Conservation (phyloP, 2,888 invertebrate genomes). For the Callosobruchus maculatus region DNA sequence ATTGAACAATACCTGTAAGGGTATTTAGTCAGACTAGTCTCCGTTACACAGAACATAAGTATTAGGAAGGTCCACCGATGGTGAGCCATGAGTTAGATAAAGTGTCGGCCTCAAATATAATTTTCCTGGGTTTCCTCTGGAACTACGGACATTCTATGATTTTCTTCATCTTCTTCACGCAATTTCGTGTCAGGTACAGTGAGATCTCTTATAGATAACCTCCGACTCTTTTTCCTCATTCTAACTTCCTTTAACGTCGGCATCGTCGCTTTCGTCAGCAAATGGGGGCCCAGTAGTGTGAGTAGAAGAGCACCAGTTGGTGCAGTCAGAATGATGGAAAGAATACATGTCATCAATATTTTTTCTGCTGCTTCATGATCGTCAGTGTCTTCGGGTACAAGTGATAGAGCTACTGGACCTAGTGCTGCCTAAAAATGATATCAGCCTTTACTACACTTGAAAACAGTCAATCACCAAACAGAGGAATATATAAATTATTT, state of each 20-base stretch:
- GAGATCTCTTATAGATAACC: conserved; percentile 7
- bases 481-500: neutral
- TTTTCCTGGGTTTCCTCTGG: neutral
- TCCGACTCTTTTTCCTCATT: conserved; percentile 68
- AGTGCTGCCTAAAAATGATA: conserved; percentile 64
- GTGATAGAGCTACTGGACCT: conserved; percentile 72
- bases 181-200: neutral
- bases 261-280: conserved; percentile 68
- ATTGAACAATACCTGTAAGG: no score
- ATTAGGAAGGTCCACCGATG: no score
- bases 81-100: no score
- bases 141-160: neutral
- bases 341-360: conserved; percentile 72
- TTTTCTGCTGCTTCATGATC: conserved; percentile 62
- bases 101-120: neutral
- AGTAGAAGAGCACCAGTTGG: conserved; percentile 81
- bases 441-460: neutral
- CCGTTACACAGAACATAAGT: no score
- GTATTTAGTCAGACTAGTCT: no score
- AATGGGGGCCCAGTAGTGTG: conserved; percentile 70
- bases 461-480: neutral
- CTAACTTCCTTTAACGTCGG: conserved; percentile 63
- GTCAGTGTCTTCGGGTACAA: conserved; percentile 49
- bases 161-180: neutral
- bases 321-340: conserved; percentile 81